Conservation (phyloP, 2,888 invertebrate species). For the Agonopterix subpropinquella region DNA sequence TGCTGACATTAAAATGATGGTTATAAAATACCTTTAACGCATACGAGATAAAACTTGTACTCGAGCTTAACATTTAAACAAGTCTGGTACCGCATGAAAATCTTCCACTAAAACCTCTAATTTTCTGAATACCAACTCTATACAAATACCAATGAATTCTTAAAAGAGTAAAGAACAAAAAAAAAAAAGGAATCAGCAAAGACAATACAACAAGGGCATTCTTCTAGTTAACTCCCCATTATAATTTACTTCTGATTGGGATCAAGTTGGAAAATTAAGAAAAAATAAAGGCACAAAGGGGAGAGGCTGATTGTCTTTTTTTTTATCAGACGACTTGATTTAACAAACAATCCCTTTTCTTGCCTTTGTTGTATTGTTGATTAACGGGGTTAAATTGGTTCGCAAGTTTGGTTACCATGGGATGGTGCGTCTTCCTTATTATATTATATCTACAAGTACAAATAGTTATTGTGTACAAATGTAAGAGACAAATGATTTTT, state of each 20-base stretch:
- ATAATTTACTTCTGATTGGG: conserved; percentile 74
- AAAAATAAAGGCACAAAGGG: conserved; percentile 33
- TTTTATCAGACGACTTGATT: conserved; percentile 60
- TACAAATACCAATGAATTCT: conserved; percentile 47
- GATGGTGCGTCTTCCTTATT: no score
- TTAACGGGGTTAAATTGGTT: conserved; percentile 13
- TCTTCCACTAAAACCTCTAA: no score
- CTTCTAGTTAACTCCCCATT: conserved; percentile 69
- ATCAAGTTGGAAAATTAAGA: conserved; percentile 71
- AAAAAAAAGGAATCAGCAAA: conserved; percentile 43
- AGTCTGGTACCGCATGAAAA: no score
- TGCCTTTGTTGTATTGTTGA: conserved; percentile 59
- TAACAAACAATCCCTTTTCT: conserved; percentile 49
- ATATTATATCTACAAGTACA: no score
- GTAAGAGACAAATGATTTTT: no score
- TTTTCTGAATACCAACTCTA: conserved; percentile 30
- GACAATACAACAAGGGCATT: conserved; percentile 35
- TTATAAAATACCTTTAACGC: no score
- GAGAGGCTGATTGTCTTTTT: conserved; percentile 57
- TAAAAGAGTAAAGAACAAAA: conserved; percentile 19
- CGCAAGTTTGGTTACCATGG: no score
- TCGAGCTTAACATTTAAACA: no score
- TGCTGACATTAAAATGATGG: no score
- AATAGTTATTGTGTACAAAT: no score
- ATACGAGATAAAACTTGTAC: no score